Conservation (phyloP, 2,888 invertebrate genomes). For the Noctua janthe region DNA sequence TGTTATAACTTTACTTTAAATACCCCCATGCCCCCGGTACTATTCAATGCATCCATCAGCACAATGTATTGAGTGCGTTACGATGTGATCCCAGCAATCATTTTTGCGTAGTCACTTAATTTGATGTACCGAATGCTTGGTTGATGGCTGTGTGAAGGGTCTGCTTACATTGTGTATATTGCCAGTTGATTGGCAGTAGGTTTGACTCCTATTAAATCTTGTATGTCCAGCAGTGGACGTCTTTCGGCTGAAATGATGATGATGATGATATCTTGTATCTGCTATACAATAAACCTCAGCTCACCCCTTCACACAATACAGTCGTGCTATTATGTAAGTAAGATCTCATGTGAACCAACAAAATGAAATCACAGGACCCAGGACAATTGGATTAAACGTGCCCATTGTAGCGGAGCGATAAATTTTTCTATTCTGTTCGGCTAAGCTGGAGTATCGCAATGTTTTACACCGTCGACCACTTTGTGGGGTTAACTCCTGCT, state of each 20-base stretch:
- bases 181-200: background rate
- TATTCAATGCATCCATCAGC: too few species aligned
- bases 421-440: conserved; percentile 82
- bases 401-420: conserved; percentile 84
- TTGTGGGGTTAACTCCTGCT: conserved; percentile 70
- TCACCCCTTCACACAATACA: conserved; percentile 2
- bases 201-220: background rate
- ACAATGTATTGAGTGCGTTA: too few species aligned
- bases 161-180: too few species aligned
- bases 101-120: too few species aligned
- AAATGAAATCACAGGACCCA: conserved; percentile 81
- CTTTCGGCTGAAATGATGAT: too few species aligned
- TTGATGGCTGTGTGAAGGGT: too few species aligned
- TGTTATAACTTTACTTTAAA: too few species aligned
- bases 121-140: too few species aligned
- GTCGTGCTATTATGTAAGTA: conserved; percentile 57
- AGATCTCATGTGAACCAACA: conserved; percentile 73
- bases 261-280: background rate
- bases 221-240: too few species aligned
- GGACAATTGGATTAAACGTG: conserved; percentile 81
- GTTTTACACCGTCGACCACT: conserved; percentile 68
- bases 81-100: too few species aligned
- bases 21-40: too few species aligned
- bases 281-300: background rate
- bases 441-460: conserved; percentile 78